These are phyloP conservation scores for Saimiri boliviensis DNA, from an alignment of 2,113 vertebrate genomes.

Conservation along the genomic window DNA sequence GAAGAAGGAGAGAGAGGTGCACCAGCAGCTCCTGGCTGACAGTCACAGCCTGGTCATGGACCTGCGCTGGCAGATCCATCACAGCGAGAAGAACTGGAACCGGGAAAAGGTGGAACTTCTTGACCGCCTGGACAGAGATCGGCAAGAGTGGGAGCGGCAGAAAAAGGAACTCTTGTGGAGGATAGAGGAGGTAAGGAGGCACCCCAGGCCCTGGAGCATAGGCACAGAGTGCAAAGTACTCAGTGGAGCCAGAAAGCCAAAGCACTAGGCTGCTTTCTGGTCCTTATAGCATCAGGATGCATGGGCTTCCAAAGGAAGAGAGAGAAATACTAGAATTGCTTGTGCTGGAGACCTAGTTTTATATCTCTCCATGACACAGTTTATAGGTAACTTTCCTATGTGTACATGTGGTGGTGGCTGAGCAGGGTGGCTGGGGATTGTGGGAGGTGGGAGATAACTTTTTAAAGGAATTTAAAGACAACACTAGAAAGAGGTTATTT, in stretches of 20 bases:
- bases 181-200: constrained; percentile 88
- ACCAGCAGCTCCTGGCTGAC: constrained; percentile 92
- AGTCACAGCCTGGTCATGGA: constrained; percentile 92
- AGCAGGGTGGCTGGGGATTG: no score
- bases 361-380: not conserved
- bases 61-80: constrained; percentile 95
- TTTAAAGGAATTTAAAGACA: constrained; percentile 45
- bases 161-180: constrained; percentile 90
- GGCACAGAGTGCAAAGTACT: not conserved
- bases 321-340: not conserved
- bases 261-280: not conserved
- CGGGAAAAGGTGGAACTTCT: constrained; percentile 91
- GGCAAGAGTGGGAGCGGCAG: constrained; percentile 91
- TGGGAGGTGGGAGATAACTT: not conserved
- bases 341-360: not conserved
- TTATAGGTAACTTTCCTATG: not conserved
- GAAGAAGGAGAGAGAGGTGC: constrained; percentile 91
- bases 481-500: constrained; percentile 31
- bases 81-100: constrained; percentile 93
- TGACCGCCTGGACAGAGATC: constrained; percentile 89
- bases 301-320: not conserved
- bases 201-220: not conserved
- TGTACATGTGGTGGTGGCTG: not conserved
- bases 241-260: not conserved
- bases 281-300: not conserved